Base-by-base conservation (phyloP, 2,888 invertebrate genomes). In the Meandrusa payeni region DNA sequence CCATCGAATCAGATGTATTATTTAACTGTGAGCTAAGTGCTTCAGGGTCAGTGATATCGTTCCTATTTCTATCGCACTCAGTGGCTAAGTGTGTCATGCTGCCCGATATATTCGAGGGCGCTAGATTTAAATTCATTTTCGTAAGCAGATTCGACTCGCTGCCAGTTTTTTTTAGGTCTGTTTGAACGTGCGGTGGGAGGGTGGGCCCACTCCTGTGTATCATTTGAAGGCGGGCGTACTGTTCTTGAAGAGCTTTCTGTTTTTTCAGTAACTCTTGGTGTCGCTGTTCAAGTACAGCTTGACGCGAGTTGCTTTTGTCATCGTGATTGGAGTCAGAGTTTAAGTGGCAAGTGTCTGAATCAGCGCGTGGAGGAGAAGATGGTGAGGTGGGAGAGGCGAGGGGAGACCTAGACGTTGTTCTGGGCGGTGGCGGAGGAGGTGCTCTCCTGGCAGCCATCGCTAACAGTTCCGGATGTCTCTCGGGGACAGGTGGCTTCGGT, bases 401-500 rank as follows among this genome's bases (percentile, higher is more conserved):
- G 1, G 96, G 96, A 9, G 96, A 95, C 64, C 95, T 93, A 33
- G 95, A 95, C 57, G 95, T 95, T 55, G 96, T 96, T 54, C 96
- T 90, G n/a, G 96, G 96, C 15, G 96, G 96, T 17, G 97, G 95
- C n/a, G 95, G 96, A 9, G 96, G 97, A 3, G 96, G 96, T 3
- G 95, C 90, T 61, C 94, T 91, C 45, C 92, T 91, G 7, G 90
- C 90, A 28, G 93, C 91, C 69, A 94, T 82, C 45, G 93, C 93
- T 45, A 94, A 87, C 47, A 95, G 82, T 68, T 95, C 95, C 23
- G 93, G 91, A 66, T 94, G 94, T 13, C 95, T 90, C 79, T 95
- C 94, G 41, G 95, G 95, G 46, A 95, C 91, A 26, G 95, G 95
- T 37, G 95, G 95, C 74, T 95, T 94, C 58, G 90, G 79, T 29